Evolutionary conservation across 2,797 vertebrate species (phyloP), one percentile per base, ranked within the genome.

Genomic region (Mastacembelus armatus): DNA sequence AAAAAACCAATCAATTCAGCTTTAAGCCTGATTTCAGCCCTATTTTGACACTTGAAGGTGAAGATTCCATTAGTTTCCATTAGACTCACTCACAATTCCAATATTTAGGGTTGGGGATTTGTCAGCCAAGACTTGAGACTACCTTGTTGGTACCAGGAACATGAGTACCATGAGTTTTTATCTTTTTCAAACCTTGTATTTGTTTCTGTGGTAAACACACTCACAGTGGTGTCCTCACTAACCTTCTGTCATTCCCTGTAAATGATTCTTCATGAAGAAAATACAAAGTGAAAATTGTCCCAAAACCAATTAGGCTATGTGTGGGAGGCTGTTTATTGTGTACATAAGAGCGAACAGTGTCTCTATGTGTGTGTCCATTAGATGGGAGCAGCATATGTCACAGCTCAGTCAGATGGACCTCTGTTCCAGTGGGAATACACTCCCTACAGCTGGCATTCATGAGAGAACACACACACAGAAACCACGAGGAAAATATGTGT

Each of bases 321-420:
- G 47, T 49, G 56, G 49, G 16, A 47, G 52, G 61, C 7, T 60
- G 48, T 44, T 68, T 16, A n/a, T 44, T 75, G 45, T 66, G 35
- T 21, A 16, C 30, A 32, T 35, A 81, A 73, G 81, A 71, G 65
- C 59, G 76, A 77, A 61, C 71, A 73, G 74, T 71, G 74, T 81
- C 44, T 76, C 55, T 64, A 42, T 65, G 63, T 74, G 72, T 56
- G 65, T 68, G 79, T 77, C 83, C 83, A 84, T 88, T 85, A 83
- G 38, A 80, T 57, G 43, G 70, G 49, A 67, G 78, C 51, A 87
- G 82, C 92, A 90, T 93, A 91, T 92, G 90, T 81, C 77, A 71
- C 56, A 66, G 81, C 83, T 90, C 81, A 83, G 84, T 86, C 85
- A 89, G 85, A 89, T 88, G 87, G 81, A 59, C 78, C 70, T 80